Evolutionary conservation across 2,888 invertebrate species (phyloP).

Genomic region (Lissonota sp.): DNA sequence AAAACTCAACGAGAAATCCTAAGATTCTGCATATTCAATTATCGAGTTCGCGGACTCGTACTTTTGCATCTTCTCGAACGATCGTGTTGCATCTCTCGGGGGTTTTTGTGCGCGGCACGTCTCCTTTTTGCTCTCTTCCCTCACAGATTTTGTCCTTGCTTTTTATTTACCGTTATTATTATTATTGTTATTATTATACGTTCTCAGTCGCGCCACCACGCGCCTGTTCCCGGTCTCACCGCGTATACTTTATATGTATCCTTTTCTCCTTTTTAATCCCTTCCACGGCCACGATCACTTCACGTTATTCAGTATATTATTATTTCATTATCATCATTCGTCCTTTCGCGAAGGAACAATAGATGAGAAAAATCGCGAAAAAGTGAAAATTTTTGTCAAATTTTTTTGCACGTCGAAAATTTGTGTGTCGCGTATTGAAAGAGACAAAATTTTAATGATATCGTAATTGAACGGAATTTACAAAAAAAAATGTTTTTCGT

Average conservation of each 20-base stretch:
- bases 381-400: too few species aligned
- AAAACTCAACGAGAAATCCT: too few species aligned
- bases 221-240: background rate
- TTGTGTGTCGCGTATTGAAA: background rate
- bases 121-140: constrained; percentile 31
- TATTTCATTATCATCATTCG: too few species aligned
- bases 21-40: too few species aligned
- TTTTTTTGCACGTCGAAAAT: too few species aligned
- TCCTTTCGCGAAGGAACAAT: too few species aligned
- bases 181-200: constrained; percentile 34
- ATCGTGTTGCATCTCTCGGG: background rate
- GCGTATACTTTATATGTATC: constrained; percentile 16
- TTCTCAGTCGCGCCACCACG: background rate
- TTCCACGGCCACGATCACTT: background rate
- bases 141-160: constrained; percentile 48
- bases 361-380: too few species aligned
- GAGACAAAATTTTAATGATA: background rate
- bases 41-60: too few species aligned
- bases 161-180: constrained; percentile 11
- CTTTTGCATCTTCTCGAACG: too few species aligned
- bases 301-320: background rate
- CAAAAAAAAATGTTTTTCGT: too few species aligned
- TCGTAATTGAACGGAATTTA: background rate
- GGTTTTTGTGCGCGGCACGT: constrained; percentile 48
- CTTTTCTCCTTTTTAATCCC: constrained; percentile 11